Conservation (phyloP, 2,797 vertebrate species). For the Forpus xanthops region DNA sequence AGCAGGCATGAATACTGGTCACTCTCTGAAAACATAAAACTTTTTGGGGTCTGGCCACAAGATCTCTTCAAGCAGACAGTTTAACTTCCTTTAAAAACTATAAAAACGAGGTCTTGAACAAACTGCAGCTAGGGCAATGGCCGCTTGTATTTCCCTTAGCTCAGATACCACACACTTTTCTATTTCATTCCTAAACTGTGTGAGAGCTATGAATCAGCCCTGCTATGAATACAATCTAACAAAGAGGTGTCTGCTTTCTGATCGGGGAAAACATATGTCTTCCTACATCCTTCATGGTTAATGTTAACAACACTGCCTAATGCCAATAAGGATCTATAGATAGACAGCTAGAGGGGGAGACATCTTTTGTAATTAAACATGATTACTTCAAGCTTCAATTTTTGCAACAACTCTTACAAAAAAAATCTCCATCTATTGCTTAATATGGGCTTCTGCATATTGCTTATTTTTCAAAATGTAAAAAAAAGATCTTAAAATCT, state of each 20-base stretch:
- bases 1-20: background rate
- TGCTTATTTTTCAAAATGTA: background rate
- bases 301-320: background rate
- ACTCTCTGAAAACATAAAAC: background rate
- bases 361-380: background rate
- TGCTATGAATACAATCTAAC: background rate
- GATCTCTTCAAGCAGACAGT: background rate
- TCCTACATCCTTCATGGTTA: background rate
- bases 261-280: background rate
- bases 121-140: background rate
- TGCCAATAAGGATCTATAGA: background rate
- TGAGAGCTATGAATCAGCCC: conserved; percentile 16
- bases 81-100: background rate
- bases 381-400: background rate
- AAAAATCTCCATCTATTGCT: background rate
- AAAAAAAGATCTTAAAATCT: background rate
- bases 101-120: background rate
- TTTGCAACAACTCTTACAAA: background rate
- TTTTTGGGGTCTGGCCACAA: background rate
- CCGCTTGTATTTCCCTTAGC: background rate
- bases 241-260: conserved; percentile 20
- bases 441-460: background rate
- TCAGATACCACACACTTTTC: background rate
- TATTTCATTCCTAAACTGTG: background rate
- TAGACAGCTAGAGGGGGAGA: background rate